Conservation (phyloP, 2,113 vertebrate genomes). For the Chinchilla lanigera region DNA sequence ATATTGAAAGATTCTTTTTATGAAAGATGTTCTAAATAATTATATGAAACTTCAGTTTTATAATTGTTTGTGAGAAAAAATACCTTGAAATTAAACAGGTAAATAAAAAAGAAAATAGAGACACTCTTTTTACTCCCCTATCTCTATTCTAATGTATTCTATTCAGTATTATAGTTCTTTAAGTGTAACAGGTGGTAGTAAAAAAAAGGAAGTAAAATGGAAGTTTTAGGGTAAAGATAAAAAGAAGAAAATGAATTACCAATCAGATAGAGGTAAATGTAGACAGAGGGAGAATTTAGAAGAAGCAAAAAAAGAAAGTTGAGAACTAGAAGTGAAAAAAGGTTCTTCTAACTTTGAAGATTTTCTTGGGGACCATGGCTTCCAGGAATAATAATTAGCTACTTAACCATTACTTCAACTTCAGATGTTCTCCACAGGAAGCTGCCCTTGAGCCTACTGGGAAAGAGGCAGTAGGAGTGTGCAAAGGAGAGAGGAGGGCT, state of each 20-base stretch:
- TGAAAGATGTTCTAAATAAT: slow-evolving; percentile 40
- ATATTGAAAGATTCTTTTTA: not conserved
- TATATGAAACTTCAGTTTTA: slow-evolving; percentile 22
- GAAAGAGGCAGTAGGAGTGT: not conserved
- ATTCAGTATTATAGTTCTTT: not conserved
- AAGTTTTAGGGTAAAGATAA: not conserved
- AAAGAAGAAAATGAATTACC: not conserved
- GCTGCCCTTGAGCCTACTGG: not conserved
- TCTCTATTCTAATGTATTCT: not conserved
- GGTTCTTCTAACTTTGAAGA: not conserved
- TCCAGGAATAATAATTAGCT: not conserved
- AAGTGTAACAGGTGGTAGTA: not conserved
- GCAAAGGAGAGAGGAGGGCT: not conserved
- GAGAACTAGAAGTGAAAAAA: not conserved
- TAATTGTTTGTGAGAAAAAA: not conserved
- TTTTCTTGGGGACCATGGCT: not conserved
- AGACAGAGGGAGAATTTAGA: not conserved
- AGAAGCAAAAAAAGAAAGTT: not conserved
- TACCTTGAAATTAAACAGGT: not conserved
- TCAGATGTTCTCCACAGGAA: slow-evolving; percentile 9
- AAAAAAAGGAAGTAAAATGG: not conserved
- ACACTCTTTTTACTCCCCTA: not conserved
- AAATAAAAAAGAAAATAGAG: not conserved
- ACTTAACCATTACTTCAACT: not conserved
- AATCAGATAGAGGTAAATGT: not conserved